Base-by-base conservation (phyloP, 2,797 vertebrate species). In the Phalanger gymnotis region DNA sequence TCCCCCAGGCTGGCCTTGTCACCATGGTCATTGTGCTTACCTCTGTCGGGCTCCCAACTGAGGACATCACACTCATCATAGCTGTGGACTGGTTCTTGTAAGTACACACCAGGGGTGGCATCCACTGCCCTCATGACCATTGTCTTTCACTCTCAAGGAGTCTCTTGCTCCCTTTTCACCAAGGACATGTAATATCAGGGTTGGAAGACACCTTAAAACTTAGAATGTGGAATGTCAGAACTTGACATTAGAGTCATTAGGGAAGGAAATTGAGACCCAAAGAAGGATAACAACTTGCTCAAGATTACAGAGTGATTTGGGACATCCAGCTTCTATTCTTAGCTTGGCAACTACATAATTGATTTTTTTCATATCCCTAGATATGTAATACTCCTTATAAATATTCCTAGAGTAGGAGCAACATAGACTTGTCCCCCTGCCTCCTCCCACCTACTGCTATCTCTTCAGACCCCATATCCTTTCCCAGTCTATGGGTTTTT, bases 31-130 rank as follows among this genome's bases (percentile, higher is more conserved):
- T 99, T 31, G 99, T 99, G 98, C 98, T 99, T 98, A 99, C 99
- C 91, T 99, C 99, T 0, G 99, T 99, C 51, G 99, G 99, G 98
- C 99, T 99, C 98, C 99, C 99, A 95, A 99, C 99, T 0, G 99
- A 99, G 98, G 99, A 99, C 98, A 99, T 99, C 98, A 99, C 99
- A 0, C 99, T 99, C 98, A 99, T 99, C 99, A 99, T 99, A 56
- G 99, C 99, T 1, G 99, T 99, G 98, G 99, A 99, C 98, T 99
- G 99, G 99, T 99, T 99, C 98, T 99, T 99, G 99, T 99, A 99
- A 99, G 99, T 99, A 97, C 58, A 81, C 66, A 93, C 53, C 51
- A 91, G 12, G 61, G n/a, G 13, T 34, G 22, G 34, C n/a, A 6
- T 4, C 40, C 54, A 30, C 2, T 16, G 0, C 54, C 66, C 34